Percentiles rank a stretch among this genome's conserved stretches.
Conservation (phyloP, 2,888 invertebrate genomes). For the Drosophila testacea region DNA sequence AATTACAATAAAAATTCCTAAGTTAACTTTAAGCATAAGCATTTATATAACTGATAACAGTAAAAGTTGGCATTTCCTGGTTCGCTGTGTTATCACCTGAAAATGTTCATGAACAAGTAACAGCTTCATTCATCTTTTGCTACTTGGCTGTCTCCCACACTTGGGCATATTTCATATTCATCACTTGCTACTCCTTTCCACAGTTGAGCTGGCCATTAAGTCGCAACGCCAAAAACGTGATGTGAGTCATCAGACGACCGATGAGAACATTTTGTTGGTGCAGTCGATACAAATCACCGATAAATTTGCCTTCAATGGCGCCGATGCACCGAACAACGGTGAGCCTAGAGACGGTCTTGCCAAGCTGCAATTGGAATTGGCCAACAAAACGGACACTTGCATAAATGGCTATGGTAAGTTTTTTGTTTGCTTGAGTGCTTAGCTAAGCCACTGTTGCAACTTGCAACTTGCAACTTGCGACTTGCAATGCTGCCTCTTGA, state of each 20-base stretch:
- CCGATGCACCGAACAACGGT: slow-evolving; percentile 65
- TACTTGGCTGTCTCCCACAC: slow-evolving; percentile 43
- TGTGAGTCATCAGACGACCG: slow-evolving; percentile 85
- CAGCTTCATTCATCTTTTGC: slow-evolving; percentile 14
- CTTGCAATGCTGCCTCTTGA: not conserved
- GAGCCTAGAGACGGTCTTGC: slow-evolving; percentile 87
- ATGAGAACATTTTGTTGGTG: slow-evolving; percentile 94
- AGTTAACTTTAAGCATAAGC: not conserved
- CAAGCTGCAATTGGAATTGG: slow-evolving; percentile 89
- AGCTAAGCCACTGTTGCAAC: not conserved
- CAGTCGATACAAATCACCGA: slow-evolving; percentile 97
- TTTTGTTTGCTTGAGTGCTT: slow-evolving; percentile 9
- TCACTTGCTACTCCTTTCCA: slow-evolving; percentile 47
- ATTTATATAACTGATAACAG: slow-evolving; percentile 16
- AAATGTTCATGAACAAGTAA: slow-evolving; percentile 6
- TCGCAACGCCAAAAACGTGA: slow-evolving; percentile 83
- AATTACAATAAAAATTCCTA: no score
- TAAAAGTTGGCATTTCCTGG: slow-evolving; percentile 12
- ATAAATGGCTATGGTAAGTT: slow-evolving; percentile 85
- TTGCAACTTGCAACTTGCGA: not conserved
- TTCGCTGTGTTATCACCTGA: slow-evolving; percentile 4
- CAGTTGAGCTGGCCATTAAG: slow-evolving; percentile 73
- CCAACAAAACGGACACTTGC: slow-evolving; percentile 84
- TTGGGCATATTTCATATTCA: slow-evolving; percentile 47
- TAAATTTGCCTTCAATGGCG: slow-evolving; percentile 94